phyloP scores from a whole-genome alignment of 2,113 vertebrate species.

The Cinclus cinclus region DNA sequence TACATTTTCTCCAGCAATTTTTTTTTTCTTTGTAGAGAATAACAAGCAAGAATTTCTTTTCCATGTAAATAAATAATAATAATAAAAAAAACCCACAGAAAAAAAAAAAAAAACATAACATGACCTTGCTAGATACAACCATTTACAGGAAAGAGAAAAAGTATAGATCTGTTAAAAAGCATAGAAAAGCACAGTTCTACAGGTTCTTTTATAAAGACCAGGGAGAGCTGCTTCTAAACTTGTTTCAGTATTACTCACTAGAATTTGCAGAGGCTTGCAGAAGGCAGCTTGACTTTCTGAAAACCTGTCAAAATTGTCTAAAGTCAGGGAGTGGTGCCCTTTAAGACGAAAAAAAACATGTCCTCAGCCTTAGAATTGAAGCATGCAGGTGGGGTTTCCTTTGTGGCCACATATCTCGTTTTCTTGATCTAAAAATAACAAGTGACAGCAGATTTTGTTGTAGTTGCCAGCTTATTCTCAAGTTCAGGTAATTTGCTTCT shows the following conservation, averaged over 20 bases:
- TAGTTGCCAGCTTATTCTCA: neutral
- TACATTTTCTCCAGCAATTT: neutral
- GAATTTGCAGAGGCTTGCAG: slow-evolving; percentile 10
- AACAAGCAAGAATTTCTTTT: neutral
- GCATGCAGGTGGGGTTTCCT: slow-evolving; percentile 46
- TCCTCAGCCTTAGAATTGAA: neutral
- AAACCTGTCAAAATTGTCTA: neutral
- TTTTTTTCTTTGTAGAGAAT: neutral
- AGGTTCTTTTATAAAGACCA: neutral
- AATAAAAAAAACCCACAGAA: neutral
- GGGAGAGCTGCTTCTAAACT: neutral
- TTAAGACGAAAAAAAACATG: neutral
- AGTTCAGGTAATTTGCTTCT: neutral
- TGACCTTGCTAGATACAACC: neutral
- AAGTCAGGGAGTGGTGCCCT: neutral
- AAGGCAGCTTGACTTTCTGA: slow-evolving; percentile 20
- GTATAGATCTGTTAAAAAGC: neutral
- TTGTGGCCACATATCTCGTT: slow-evolving; percentile 11
- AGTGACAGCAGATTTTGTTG: neutral
- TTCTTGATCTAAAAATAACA: slow-evolving; percentile 39
- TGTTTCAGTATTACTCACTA: neutral
- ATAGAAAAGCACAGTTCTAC: neutral
- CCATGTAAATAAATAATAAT: neutral
- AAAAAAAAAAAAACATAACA: neutral
- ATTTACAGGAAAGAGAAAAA: neutral